Evolutionary conservation across 2,113 vertebrate species (phyloP), one percentile per base, ranked within the genome.

Genomic region (Kryptolebias marmoratus): DNA sequence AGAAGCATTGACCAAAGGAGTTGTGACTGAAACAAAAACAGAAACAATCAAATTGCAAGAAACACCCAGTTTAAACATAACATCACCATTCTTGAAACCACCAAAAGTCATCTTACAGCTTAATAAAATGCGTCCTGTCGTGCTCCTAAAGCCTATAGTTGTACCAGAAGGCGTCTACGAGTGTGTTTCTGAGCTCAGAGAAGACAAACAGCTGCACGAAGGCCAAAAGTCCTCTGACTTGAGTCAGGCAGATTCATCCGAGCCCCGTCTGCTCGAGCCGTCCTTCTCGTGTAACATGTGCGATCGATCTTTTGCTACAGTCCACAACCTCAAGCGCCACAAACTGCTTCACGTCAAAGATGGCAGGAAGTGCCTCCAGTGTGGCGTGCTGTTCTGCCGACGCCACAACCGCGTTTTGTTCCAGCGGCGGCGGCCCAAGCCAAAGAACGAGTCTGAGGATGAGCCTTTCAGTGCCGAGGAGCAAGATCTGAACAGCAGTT

Each of bases 301-400:
- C 1, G 85, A 90, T 13, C 89, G 88, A 44, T 75, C 85, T 11
- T 95, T 94, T 57, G 62, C 80, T 22, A 80, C 91, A 2, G 74
- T 12, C 53, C 89, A 88, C 30, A 72, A 82, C 60, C 93, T 94
- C n/a, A 93, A 92, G 74, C 93, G 92, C 11, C 94, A 95, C 45
- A 90, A 90, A 52, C 84, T 91, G 55, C 85, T 87, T 47, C 83
- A 95, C 14, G 72, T 89, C 73, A 91, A 77, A 84, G 87, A 94
- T 32, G 77, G 80, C 44, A 74, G 86, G 68, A 89, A 89, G 82
- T 92, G 92, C 63, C 22, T 2, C 5, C 73, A 10, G 30, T 94
- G 93, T 16, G 89, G 90, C 1, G 65, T 68, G 0, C 75, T 92
- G 28, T 93, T 91, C 84, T 94, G 93, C 55, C 84, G 68, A 62